These are phyloP conservation scores for Odontamblyopus lacepedii DNA, from an alignment of 2,797 vertebrate genomes.

Conservation along the genomic window DNA sequence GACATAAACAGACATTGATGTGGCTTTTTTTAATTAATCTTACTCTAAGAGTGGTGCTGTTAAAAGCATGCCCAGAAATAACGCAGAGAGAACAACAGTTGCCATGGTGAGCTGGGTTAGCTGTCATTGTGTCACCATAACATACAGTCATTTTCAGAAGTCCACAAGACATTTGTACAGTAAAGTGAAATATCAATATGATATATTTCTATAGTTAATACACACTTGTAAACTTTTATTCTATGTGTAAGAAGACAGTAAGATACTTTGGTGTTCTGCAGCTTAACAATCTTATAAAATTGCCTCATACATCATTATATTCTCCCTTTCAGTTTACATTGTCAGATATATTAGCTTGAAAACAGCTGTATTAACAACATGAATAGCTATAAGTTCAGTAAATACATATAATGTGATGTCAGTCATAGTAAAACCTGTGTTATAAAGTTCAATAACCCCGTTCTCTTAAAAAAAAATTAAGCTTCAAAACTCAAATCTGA, in stretches of 20 bases:
- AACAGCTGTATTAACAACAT: slow-evolving; percentile 52
- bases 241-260: slow-evolving; percentile 66
- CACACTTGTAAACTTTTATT: slow-evolving; percentile 77
- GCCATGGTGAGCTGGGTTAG: slow-evolving; percentile 46
- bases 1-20: slow-evolving; percentile 30
- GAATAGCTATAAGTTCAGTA: slow-evolving; percentile 49
- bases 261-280: slow-evolving; percentile 80
- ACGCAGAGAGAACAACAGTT: slow-evolving; percentile 35
- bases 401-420: slow-evolving; percentile 62
- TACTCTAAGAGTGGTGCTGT: slow-evolving; percentile 39
- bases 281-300: slow-evolving; percentile 55
- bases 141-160: slow-evolving; percentile 39
- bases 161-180: slow-evolving; percentile 71
- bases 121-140: slow-evolving; percentile 59
- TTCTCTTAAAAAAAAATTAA: slow-evolving; percentile 36
- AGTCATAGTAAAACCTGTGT: slow-evolving; percentile 56
- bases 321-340: background rate
- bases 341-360: slow-evolving; percentile 21
- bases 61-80: slow-evolving; percentile 60
- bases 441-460: slow-evolving; percentile 47
- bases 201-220: slow-evolving; percentile 77
- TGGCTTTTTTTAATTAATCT: slow-evolving; percentile 14
- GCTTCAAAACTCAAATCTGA: slow-evolving; percentile 41
- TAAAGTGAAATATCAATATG: slow-evolving; percentile 85
- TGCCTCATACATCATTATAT: background rate